Evolutionary conservation across 2,113 vertebrate species (phyloP).

Genomic region (Recurvirostra avosetta): DNA sequence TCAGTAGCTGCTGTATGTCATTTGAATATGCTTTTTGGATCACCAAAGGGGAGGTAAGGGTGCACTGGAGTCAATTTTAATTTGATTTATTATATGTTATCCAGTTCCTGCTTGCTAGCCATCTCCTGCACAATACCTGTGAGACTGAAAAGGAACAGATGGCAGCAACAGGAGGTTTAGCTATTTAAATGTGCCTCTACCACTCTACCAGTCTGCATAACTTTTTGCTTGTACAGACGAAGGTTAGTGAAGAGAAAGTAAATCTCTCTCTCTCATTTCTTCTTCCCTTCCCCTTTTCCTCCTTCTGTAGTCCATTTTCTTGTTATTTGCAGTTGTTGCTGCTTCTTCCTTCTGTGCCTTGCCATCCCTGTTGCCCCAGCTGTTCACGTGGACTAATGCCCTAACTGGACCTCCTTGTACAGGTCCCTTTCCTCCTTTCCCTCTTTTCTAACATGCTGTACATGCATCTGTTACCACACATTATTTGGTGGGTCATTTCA

Average conservation of each 20-base stretch:
- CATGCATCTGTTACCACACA: background rate
- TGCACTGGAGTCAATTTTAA: background rate
- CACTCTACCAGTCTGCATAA: background rate
- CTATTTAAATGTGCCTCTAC: background rate
- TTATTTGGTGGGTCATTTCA: background rate
- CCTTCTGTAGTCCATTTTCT: background rate
- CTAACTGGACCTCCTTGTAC: background rate
- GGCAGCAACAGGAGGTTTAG: background rate
- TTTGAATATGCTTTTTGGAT: background rate
- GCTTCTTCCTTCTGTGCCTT: background rate
- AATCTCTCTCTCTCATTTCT: background rate
- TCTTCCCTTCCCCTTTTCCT: too few species aligned
- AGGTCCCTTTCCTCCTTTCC: background rate
- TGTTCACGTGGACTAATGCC: background rate
- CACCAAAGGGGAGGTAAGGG: background rate
- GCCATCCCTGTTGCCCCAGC: background rate
- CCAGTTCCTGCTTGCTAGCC: background rate
- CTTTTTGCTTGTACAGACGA: background rate
- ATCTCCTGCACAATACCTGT: background rate
- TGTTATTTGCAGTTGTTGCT: background rate
- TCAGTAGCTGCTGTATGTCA: background rate
- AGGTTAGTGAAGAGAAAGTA: background rate
- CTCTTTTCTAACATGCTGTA: background rate
- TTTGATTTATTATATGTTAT: background rate
- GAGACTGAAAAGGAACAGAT: background rate